Evolutionary conservation across 2,888 invertebrate species (phyloP), one percentile per base, ranked within the genome.

Genomic region (Boloria selene): DNA sequence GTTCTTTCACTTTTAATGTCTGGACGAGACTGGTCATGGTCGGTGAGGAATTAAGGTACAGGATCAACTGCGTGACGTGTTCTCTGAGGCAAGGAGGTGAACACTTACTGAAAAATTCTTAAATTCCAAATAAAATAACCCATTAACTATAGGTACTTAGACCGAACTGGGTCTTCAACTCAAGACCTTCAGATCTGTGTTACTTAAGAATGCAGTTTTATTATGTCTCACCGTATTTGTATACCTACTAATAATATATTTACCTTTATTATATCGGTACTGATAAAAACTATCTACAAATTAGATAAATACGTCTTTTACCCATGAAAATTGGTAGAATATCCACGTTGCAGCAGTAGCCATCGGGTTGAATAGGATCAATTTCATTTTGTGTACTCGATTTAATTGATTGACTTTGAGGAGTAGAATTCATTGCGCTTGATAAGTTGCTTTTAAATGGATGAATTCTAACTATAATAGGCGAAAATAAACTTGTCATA

Each of bases 271-370:
- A 1, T 31, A 31, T 31, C n/a, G n/a, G n/a, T n/a, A 31, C 31
- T 7, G 16, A 7, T 49, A 44, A 42, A 42, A 42, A n/a, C n/a
- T n/a, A n/a, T n/a, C 17, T 26, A 18, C 6, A 38, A 22, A 3
- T 31, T 63, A 10, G 22, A 50, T 26, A 22, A n/a, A 22, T 52
- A 13, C 44, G 42, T 4, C 14, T 16, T 71, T 72, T 68, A 85
- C 86, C 82, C 56, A 81, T 75, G 68, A 86, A 83, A 50, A 85
- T 64, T 2, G 80, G 73, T 22, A 88, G 73, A 54, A 91, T 85
- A 72, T 91, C 90, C 17, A 91, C 68, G 67, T 89, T 90, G 71
- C 90, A 89, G 69, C 85, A 84, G 69, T 79, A 82, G 31, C 31
- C 31, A 38, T 38, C 31, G 10, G 7, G 10, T 38, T 10, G 31